phyloP scores from a whole-genome alignment of 1,140 invertebrate genomes.

The Ostrea denselamellosa region DNA sequence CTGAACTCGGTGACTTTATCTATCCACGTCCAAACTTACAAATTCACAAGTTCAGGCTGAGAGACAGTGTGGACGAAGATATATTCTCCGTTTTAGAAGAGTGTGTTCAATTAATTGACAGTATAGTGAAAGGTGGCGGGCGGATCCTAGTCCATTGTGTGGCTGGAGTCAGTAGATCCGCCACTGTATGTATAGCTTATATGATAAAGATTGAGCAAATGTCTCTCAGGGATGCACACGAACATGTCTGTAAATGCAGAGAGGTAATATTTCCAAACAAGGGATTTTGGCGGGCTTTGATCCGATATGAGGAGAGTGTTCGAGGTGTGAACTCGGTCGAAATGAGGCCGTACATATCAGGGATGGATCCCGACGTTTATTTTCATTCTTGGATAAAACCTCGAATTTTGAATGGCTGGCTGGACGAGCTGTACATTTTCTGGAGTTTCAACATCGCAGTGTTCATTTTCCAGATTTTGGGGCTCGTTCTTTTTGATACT shows the following conservation, averaged over 20 bases:
- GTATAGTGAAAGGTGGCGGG: slow-evolving; percentile 79
- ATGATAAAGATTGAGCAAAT: slow-evolving; percentile 89
- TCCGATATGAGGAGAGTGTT: slow-evolving; percentile 85
- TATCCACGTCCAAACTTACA: slow-evolving; percentile 58
- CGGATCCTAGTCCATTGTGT: slow-evolving; percentile 91
- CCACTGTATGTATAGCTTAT: slow-evolving; percentile 90
- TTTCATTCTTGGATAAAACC: slow-evolving; percentile 56
- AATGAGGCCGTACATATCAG: slow-evolving; percentile 66
- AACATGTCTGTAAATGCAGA: slow-evolving; percentile 84
- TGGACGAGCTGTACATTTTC: slow-evolving; percentile 51
- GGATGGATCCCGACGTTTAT: slow-evolving; percentile 64
- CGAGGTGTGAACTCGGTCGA: slow-evolving; percentile 75
- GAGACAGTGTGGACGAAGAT: slow-evolving; percentile 85
- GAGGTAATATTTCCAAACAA: slow-evolving; percentile 91
- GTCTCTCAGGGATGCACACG: slow-evolving; percentile 87
- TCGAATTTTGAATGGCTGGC: slow-evolving; percentile 56
- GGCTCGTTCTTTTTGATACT: not conserved
- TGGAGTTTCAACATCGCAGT: slow-evolving; percentile 43
- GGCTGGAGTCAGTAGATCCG: slow-evolving; percentile 91
- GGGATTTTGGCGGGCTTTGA: slow-evolving; percentile 91
- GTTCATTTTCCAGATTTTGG: slow-evolving; percentile 43
- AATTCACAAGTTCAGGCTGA: slow-evolving; percentile 80
- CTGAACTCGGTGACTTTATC: slow-evolving; percentile 84
- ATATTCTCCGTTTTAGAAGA: slow-evolving; percentile 86
- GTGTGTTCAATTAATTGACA: slow-evolving; percentile 70